Conservation (phyloP, 2,797 vertebrate species). For the Hoplostethus mediterraneus region DNA sequence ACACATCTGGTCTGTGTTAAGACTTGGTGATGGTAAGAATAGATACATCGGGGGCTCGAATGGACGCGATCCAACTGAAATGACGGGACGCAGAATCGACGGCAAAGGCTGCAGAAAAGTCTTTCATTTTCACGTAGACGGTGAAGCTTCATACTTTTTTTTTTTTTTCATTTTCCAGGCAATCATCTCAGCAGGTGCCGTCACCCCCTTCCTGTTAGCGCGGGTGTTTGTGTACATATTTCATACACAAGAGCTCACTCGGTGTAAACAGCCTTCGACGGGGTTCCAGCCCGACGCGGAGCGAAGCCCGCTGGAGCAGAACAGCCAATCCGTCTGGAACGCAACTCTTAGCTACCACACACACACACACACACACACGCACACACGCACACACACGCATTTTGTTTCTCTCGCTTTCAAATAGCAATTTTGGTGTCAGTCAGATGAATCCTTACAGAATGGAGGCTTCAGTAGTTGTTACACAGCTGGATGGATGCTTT, state of each 20-base stretch:
- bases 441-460: conserved; percentile 17
- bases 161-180: too few relatives aligned
- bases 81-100: conserved; percentile 3
- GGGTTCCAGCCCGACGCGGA: conserved; percentile 44
- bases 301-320: conserved; percentile 54
- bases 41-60: conserved; percentile 10
- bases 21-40: conserved; percentile 12
- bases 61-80: conserved; percentile 24
- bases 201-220: conserved; percentile 59
- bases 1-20: conserved; percentile 54
- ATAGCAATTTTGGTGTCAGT: conserved; percentile 48
- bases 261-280: conserved; percentile 58
- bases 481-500: conserved; percentile 51
- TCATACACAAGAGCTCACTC: conserved; percentile 47
- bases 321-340: conserved; percentile 61
- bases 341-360: conserved; percentile 13
- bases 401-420: conserved; percentile 22
- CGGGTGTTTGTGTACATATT: conserved; percentile 52
- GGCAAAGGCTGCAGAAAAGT: background rate
- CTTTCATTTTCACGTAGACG: conserved; percentile 23
- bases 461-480: conserved; percentile 6
- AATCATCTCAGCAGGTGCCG: conserved; percentile 58
- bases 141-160: background rate
- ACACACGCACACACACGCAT: conserved; percentile 20
- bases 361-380: background rate